Conservation (phyloP, 2,888 invertebrate species). For the Microdon myrmicae region DNA sequence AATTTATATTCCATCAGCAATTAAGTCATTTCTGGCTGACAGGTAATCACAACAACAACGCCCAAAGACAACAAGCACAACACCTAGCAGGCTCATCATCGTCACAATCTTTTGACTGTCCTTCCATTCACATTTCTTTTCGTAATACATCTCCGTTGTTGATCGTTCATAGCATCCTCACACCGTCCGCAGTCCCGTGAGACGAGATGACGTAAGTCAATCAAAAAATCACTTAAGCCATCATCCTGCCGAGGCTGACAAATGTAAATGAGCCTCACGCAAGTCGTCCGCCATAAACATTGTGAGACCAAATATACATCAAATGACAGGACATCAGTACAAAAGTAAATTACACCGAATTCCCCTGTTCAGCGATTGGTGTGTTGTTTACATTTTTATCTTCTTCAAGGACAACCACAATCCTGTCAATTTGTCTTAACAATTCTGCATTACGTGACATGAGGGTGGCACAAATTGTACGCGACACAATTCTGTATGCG, state of each 20-base stretch:
- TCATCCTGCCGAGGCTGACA: slow-evolving; percentile 46
- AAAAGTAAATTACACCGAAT: slow-evolving; percentile 29
- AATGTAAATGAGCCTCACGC: slow-evolving; percentile 46
- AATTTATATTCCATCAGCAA: slow-evolving; percentile 19
- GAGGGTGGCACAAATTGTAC: slow-evolving; percentile 27
- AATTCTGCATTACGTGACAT: slow-evolving; percentile 14
- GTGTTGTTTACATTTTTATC: neutral
- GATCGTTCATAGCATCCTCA: slow-evolving; percentile 37
- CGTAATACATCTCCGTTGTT: slow-evolving; percentile 33
- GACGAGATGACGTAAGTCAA: slow-evolving; percentile 47
- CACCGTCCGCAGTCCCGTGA: slow-evolving; percentile 45
- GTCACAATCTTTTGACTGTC: slow-evolving; percentile 21
- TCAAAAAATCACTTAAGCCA: slow-evolving; percentile 52
- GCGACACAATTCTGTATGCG: slow-evolving; percentile 20
- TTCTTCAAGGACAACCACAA: slow-evolving; percentile 16
- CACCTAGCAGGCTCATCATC: slow-evolving; percentile 38
- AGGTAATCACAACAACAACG: slow-evolving; percentile 28
- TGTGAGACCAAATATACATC: slow-evolving; percentile 7
- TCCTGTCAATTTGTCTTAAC: slow-evolving; percentile 30
- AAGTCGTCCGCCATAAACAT: too few species aligned
- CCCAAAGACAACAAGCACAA: slow-evolving; percentile 41
- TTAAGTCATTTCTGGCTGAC: slow-evolving; percentile 47
- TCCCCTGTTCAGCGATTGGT: slow-evolving; percentile 26
- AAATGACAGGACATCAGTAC: slow-evolving; percentile 37
- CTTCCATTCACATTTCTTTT: slow-evolving; percentile 25